Conservation (phyloP, 2,888 invertebrate genomes). For the Agrochola litura region DNA sequence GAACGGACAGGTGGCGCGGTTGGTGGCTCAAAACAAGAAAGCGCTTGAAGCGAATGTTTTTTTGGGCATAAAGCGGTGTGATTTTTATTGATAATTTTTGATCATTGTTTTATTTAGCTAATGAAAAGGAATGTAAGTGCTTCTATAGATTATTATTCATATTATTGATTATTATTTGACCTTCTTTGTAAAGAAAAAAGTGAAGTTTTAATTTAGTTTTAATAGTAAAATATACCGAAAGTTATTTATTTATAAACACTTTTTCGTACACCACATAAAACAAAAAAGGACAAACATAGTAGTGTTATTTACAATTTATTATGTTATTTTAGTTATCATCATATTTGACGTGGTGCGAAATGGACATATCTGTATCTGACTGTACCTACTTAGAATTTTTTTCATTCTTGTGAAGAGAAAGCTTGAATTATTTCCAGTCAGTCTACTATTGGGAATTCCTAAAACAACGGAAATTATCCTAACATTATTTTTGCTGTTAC, state of each 20-base stretch:
- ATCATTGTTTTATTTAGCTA: background rate
- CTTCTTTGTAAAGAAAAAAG: background rate
- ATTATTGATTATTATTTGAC: no score
- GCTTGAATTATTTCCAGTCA: background rate
- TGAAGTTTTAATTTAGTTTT: background rate
- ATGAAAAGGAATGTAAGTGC: background rate
- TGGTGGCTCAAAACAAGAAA: slow-evolving; percentile 42
- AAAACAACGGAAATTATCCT: background rate
- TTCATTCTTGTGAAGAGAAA: background rate
- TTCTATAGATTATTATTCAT: no score
- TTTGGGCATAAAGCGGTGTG: slow-evolving; percentile 15
- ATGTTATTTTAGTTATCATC: background rate
- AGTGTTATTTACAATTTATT: background rate
- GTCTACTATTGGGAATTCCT: background rate
- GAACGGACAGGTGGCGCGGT: slow-evolving; percentile 84
- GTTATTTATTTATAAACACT: background rate
- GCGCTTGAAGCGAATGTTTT: slow-evolving; percentile 65
- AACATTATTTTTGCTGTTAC: background rate
- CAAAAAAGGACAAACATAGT: no score
- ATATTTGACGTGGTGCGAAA: background rate
- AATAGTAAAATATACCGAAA: background rate
- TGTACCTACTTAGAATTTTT: background rate
- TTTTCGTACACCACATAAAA: background rate
- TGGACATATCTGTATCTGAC: no score
- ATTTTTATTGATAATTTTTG: background rate